A percentile compares a stretch with the other conserved stretches of the same genome.
Conservation (phyloP, 2,888 invertebrate genomes). For the Ochropleura plecta region DNA sequence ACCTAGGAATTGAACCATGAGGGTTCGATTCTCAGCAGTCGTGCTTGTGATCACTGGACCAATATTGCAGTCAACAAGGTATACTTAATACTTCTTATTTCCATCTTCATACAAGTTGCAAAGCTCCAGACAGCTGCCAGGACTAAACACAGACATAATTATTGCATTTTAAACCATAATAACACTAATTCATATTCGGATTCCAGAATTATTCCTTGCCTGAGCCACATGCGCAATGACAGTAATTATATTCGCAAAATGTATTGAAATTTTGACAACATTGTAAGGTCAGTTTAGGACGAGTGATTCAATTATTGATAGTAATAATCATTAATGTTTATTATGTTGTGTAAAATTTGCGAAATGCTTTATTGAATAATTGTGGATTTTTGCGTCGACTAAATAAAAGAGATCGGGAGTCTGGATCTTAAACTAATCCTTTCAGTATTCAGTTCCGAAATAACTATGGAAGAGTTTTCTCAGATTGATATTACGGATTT, state of each 20-base stretch:
- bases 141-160: background rate
- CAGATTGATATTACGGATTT: background rate
- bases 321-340: conserved; percentile 39
- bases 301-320: conserved; percentile 31
- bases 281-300: conserved; percentile 44
- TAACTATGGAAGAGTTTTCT: background rate
- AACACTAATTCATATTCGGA: conserved; percentile 1
- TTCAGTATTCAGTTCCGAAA: background rate
- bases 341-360: conserved; percentile 73
- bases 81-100: background rate
- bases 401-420: background rate
- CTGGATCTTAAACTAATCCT: background rate
- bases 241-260: conserved; percentile 33
- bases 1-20: too few relatives aligned
- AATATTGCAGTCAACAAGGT: too few relatives aligned
- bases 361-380: conserved; percentile 73
- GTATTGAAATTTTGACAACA: conserved; percentile 38
- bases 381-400: conserved; percentile 11
- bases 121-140: background rate
- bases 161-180: conserved; percentile 36
- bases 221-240: conserved; percentile 1
- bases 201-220: conserved; percentile 15
- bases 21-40: too few relatives aligned
- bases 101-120: background rate
- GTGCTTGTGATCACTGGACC: too few relatives aligned